Base-by-base conservation (phyloP, 2,113 vertebrate genomes). In the Corydoras maculifer region DNA sequence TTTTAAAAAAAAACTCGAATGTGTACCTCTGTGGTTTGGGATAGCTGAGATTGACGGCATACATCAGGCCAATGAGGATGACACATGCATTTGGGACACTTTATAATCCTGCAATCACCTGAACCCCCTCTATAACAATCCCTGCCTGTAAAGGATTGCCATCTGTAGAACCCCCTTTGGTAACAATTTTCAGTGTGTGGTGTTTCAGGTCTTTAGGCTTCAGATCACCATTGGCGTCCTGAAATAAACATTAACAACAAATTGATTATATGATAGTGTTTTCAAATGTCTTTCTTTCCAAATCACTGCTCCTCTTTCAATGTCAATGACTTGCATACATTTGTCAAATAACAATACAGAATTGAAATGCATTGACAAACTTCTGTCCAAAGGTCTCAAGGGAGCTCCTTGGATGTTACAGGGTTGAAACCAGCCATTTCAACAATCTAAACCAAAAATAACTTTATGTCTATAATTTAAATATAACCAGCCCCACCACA, bases 81-180 rank as follows among this genome's bases (percentile, higher is more conserved):
- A 60, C 12, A 10, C 18, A 60, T 31, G 29, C 58, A 10, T 60
- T 60, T 25, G 6, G 8, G 58, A 11, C 58, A 60, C 58, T 59
- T 8, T 31, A 12, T 51, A 65, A 29, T 65, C 48, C 15, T 9
- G 14, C 48, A 49, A 53, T 18, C 15, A 53, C 63, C 15, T 65
- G 63, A 10, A 67, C 51, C 5, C 65, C 50, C 30, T 55, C 65
- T 9, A 67, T 29, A 54, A 67, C 65, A 14, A 14, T 30, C 11
- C 49, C 65, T 53, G 29, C 65, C 18, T 67, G 50, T 67, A 67
- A 29, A 67, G 11, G 51, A 54, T 50, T 55, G 12, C 65, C 65
- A 67, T 67, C 50, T 67, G 65, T 30, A 68, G 51, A 50, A 50
- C 60, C 55, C 72, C 68, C 72, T 62, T 62, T 74, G 51, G 51